These are phyloP conservation scores for Phodopus roborovskii DNA, from an alignment of 2,113 vertebrate species.

Conservation along the genomic window DNA sequence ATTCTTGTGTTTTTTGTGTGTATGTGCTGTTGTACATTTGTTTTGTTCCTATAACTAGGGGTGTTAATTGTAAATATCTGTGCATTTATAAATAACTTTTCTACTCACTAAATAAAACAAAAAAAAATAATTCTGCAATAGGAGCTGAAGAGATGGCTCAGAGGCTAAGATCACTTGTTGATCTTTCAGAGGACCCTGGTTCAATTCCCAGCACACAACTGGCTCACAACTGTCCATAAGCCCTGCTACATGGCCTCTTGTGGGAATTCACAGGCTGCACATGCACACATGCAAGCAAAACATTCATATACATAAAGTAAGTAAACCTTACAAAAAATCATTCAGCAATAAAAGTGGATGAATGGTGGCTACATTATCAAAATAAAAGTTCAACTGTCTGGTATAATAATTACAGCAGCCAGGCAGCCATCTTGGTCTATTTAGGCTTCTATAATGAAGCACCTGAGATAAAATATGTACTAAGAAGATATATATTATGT, in stretches of 20 bases:
- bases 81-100: slow-evolving; percentile 89
- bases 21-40: not conserved
- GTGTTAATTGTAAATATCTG: slow-evolving; percentile 86
- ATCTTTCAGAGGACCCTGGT: not conserved
- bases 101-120: slow-evolving; percentile 79
- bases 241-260: not conserved
- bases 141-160: not conserved
- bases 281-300: not conserved
- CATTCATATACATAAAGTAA: not conserved
- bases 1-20: slow-evolving; percentile 58
- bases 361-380: not conserved
- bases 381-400: not conserved
- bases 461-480: not conserved
- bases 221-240: not conserved
- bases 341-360: slow-evolving; percentile 15
- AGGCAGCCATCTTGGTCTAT: not conserved
- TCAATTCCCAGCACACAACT: not conserved
- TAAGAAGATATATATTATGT: not conserved
- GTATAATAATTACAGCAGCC: not conserved
- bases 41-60: slow-evolving; percentile 63
- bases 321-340: not conserved
- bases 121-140: not conserved
- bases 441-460: not conserved
- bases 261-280: not conserved
- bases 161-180: not conserved